Evolutionary conservation across 2,113 vertebrate genomes (phyloP).

Genomic region (Tylochromis polylepis): DNA sequence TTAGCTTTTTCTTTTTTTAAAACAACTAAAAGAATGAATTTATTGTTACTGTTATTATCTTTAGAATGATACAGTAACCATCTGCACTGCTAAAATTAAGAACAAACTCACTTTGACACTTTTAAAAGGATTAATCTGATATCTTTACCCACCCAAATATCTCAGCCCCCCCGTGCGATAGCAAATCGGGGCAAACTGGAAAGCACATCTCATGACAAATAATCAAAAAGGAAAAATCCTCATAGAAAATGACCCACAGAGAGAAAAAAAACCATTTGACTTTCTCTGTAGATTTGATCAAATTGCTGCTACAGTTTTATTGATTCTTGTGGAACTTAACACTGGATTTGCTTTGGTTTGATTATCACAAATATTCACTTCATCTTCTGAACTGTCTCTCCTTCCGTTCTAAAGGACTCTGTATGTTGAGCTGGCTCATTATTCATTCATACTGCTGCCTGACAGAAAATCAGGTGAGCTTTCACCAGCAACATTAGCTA

Average conservation of each 20-base stretch:
- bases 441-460: constrained; percentile 14
- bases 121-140: background rate
- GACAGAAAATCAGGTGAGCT: background rate
- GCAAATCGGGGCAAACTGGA: background rate
- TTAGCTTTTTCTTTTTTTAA: background rate
- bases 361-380: background rate
- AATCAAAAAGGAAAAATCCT: background rate
- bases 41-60: background rate
- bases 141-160: background rate
- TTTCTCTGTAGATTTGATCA: background rate
- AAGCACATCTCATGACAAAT: background rate
- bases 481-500: background rate
- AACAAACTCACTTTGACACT: background rate
- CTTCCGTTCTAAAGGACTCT: background rate
- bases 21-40: background rate
- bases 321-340: background rate
- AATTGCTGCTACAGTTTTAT: background rate
- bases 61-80: background rate
- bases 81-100: background rate
- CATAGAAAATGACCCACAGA: background rate
- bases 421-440: constrained; percentile 2
- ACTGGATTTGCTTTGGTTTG: background rate
- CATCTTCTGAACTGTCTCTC: background rate
- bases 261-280: rapidly evolving
- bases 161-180: background rate